Conservation (phyloP, 2,797 vertebrate species). For the Leuciscus waleckii region DNA sequence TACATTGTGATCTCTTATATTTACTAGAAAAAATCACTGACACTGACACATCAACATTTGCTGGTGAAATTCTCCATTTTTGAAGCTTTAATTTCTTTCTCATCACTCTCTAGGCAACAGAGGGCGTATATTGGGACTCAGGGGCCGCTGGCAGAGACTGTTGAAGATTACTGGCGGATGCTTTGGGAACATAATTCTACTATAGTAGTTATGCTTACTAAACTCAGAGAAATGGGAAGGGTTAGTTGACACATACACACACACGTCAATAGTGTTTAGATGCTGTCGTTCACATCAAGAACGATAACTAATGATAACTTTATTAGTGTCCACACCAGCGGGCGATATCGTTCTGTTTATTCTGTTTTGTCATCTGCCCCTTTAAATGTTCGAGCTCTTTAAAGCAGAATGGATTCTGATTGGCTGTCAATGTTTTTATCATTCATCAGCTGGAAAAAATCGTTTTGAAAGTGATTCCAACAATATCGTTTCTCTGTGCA, state of each 20-base stretch:
- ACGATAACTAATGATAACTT: not conserved
- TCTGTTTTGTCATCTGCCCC: not conserved
- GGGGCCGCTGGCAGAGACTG: constrained; percentile 96
- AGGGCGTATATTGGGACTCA: constrained; percentile 98
- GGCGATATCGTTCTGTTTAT: not conserved
- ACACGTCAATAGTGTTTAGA: not conserved
- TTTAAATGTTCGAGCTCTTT: too few species aligned
- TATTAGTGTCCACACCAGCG: not conserved
- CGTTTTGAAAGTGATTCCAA: too few species aligned
- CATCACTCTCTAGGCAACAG: constrained; percentile 82
- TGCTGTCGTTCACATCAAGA: not conserved
- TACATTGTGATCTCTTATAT: constrained; percentile 61
- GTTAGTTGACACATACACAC: constrained; percentile 74
- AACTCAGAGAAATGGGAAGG: constrained; percentile 98
- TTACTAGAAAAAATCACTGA: not conserved
- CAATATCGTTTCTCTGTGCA: too few species aligned
- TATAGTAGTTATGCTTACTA: constrained; percentile 98
- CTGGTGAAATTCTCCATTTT: not conserved
- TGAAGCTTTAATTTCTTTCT: constrained; percentile 8
- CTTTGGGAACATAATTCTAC: constrained; percentile 99
- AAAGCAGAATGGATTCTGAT: not conserved
- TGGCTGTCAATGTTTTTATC: too few species aligned
- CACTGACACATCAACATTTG: not conserved
- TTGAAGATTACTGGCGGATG: constrained; percentile 99
- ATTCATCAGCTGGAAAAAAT: too few species aligned